Percentiles rank a stretch among this genome's conserved stretches.
phyloP scores from a whole-genome alignment of 1,140 invertebrate species.

The Ips nitidus region DNA sequence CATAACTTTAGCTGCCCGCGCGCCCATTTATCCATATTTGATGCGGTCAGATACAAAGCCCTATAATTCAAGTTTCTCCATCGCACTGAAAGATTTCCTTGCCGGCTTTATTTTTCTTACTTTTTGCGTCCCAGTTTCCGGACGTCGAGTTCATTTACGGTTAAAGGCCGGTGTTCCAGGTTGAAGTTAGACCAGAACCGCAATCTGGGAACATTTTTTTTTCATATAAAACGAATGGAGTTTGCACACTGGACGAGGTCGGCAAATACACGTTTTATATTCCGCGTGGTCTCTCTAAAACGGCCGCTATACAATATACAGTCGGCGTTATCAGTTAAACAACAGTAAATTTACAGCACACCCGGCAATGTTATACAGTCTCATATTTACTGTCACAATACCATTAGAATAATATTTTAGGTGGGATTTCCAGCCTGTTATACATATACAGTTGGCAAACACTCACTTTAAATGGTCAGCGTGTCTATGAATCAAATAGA shows the following conservation, averaged over 20 bases:
- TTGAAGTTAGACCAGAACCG: too few relatives aligned
- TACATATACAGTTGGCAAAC: too few relatives aligned
- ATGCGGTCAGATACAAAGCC: constrained; percentile 39
- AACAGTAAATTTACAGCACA: not conserved
- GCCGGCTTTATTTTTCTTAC: constrained; percentile 16
- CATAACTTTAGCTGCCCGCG: constrained; percentile 39
- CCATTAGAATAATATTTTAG: constrained; percentile 6
- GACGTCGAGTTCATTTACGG: constrained; percentile 1
- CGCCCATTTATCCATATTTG: constrained; percentile 44
- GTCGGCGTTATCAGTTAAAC: constrained; percentile 5
- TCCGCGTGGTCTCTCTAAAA: not conserved
- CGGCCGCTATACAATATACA: not conserved
- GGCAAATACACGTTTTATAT: not conserved
- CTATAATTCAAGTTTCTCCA: constrained; percentile 33
- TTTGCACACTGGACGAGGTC: too few relatives aligned
- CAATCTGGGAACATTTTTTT: too few relatives aligned
- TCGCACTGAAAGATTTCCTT: constrained; percentile 22
- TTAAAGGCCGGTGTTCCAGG: not conserved
- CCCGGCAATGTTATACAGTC: constrained; percentile 3
- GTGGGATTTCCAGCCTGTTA: not conserved
- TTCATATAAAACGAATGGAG: too few relatives aligned
- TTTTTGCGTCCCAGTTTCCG: constrained; percentile 6
- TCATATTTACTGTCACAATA: constrained; percentile 6
- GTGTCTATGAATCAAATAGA: too few relatives aligned
- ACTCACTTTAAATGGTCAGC: too few relatives aligned